Evolutionary conservation across 2,888 invertebrate genomes (phyloP).

Genomic region (Pinctada fucata): DNA sequence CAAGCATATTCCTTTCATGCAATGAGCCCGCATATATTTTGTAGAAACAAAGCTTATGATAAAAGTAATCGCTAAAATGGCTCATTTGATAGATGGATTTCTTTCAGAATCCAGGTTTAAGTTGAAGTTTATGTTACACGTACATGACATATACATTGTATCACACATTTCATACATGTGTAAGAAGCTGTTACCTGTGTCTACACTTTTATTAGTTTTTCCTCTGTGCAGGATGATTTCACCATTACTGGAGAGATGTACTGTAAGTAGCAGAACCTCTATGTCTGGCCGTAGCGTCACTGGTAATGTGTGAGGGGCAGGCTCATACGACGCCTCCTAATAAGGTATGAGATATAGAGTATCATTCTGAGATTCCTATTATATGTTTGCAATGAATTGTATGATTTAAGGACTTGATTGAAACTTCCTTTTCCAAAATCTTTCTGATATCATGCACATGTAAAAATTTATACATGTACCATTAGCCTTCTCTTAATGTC

Average conservation of each 20-base stretch:
- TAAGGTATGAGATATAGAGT: conserved; percentile 4
- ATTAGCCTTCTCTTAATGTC: too few relatives aligned
- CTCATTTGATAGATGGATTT: too few relatives aligned
- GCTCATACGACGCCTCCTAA: conserved; percentile 73
- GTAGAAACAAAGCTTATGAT: too few relatives aligned
- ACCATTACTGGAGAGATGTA: conserved; percentile 70
- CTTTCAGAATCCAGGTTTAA: too few relatives aligned
- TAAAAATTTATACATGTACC: not conserved
- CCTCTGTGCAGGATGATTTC: conserved; percentile 69
- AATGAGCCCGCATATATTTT: too few relatives aligned
- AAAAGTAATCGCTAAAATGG: too few relatives aligned
- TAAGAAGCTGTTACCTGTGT: conserved; percentile 57
- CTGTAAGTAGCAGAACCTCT: conserved; percentile 65
- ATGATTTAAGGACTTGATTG: too few relatives aligned
- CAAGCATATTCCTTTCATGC: too few relatives aligned
- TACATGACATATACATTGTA: too few relatives aligned
- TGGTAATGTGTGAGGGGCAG: conserved; percentile 64
- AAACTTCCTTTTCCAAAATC: too few relatives aligned
- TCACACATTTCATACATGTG: not conserved
- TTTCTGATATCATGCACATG: not conserved
- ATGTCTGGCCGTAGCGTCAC: conserved; percentile 54
- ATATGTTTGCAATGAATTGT: too few relatives aligned
- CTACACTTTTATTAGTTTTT: conserved; percentile 65
- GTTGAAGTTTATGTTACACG: too few relatives aligned
- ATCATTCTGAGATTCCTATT: not conserved